Evolutionary conservation across 2,797 vertebrate species (phyloP).

Genomic region (Champsocephalus esox): DNA sequence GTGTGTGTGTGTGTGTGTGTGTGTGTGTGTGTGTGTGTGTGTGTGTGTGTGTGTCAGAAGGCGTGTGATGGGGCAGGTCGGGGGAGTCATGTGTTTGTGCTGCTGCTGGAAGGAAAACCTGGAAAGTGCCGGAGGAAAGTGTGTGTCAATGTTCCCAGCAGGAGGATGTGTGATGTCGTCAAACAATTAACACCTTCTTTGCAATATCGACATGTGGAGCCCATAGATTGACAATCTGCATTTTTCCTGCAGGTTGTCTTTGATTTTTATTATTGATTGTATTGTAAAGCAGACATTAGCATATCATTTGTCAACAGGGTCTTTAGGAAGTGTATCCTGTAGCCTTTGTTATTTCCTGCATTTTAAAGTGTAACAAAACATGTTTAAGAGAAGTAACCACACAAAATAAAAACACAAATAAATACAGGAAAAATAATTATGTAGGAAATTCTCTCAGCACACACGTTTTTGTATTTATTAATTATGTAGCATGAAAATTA

Average conservation of each 20-base stretch:
- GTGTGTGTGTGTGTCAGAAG: constrained; percentile 42
- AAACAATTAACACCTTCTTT: not conserved
- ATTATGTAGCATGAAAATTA: not conserved
- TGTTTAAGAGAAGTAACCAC: too few relatives aligned
- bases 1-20: too few relatives aligned
- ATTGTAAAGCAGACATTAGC: not conserved
- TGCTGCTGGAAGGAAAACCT: constrained; percentile 35
- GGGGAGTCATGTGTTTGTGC: constrained; percentile 18
- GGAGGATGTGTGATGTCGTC: not conserved
- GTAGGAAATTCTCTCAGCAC: too few relatives aligned
- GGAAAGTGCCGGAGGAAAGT: constrained; percentile 35
- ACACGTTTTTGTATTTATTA: too few relatives aligned
- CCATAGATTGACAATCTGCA: not conserved
- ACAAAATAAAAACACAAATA: too few relatives aligned
- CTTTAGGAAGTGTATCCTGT: too few relatives aligned
- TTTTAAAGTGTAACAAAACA: too few relatives aligned
- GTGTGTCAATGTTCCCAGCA: constrained; percentile 12
- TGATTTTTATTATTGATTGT: constrained; percentile 8
- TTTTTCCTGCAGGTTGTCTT: not conserved
- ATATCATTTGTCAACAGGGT: not conserved
- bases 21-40: not conserved
- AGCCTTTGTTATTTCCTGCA: too few relatives aligned
- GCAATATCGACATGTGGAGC: not conserved
- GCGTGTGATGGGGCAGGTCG: constrained; percentile 29
- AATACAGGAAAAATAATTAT: too few relatives aligned